These are phyloP conservation scores for Tetrao urogallus DNA, from an alignment of 2,113 vertebrate species.

Conservation along the genomic window DNA sequence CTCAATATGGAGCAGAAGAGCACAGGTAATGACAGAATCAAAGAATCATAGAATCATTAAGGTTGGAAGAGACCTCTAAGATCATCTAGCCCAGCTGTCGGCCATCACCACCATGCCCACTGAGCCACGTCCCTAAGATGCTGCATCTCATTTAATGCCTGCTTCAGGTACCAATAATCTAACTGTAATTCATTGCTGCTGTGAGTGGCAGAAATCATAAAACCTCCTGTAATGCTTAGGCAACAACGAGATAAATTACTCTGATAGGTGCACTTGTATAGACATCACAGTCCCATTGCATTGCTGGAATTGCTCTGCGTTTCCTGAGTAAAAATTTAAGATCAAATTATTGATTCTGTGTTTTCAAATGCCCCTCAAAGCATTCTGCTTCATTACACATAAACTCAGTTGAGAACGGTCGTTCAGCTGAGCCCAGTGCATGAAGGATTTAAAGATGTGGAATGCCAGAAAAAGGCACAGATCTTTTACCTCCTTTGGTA, in stretches of 20 bases:
- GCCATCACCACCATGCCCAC: too few relatives aligned
- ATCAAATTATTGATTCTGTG: fast-evolving
- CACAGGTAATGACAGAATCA: not conserved
- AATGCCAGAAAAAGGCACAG: not conserved
- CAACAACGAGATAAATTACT: not conserved
- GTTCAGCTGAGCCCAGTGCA: not conserved
- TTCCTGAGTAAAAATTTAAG: not conserved
- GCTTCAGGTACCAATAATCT: not conserved
- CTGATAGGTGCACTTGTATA: not conserved
- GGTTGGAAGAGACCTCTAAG: too few relatives aligned
- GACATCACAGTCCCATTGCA: not conserved
- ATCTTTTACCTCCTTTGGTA: slow-evolving; percentile 81
- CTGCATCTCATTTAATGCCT: not conserved
- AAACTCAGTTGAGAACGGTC: not conserved
- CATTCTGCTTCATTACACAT: not conserved
- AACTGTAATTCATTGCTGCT: not conserved
- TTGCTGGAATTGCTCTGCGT: not conserved
- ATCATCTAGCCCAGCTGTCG: too few relatives aligned
- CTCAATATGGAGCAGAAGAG: not conserved
- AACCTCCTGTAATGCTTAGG: not conserved
- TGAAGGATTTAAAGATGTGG: not conserved
- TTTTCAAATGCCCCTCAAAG: not conserved
- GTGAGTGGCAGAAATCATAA: not conserved
- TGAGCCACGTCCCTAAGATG: too few relatives aligned
- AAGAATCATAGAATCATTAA: too few relatives aligned